Conservation (phyloP, 37 sponge, comb jelly and placozoan genomes). For the Crambe crambe region DNA sequence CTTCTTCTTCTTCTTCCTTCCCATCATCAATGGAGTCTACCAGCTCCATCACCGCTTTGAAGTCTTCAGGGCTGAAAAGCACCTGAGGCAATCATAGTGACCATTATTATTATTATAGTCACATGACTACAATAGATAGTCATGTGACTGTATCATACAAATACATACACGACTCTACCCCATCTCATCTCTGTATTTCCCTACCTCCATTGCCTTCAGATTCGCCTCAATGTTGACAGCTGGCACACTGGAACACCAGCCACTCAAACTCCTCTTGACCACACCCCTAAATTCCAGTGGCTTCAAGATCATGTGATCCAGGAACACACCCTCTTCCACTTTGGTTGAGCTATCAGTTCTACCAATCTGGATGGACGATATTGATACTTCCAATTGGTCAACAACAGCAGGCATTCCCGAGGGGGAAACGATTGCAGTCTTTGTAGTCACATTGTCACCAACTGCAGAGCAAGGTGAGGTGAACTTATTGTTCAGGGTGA, state of each 20-base stretch:
- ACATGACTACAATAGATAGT: too few species aligned
- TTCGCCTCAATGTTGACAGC: conserved; percentile 26
- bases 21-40: conserved; percentile 33
- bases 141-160: too few species aligned
- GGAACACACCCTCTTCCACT: background rate
- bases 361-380: conserved; percentile 36
- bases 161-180: too few species aligned
- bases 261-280: conserved; percentile 44
- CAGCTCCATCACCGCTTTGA: conserved; percentile 22
- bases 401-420: conserved; percentile 35
- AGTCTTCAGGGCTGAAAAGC: conserved; percentile 49
- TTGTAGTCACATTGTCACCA: background rate
- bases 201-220: conserved; percentile 14
- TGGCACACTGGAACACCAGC: conserved; percentile 33
- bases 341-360: conserved; percentile 2
- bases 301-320: conserved; percentile 30
- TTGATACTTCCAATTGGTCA: conserved; percentile 30
- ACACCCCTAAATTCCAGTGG: conserved; percentile 42
- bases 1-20: background rate
- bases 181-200: too few species aligned
- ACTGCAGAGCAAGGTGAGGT: background rate
- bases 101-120: too few species aligned
- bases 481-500: conserved; percentile 46
- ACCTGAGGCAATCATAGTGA: conserved; percentile 21
- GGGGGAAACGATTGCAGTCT: background rate